Conservation (phyloP, 2,888 invertebrate genomes). For the Panzeria rudis region DNA sequence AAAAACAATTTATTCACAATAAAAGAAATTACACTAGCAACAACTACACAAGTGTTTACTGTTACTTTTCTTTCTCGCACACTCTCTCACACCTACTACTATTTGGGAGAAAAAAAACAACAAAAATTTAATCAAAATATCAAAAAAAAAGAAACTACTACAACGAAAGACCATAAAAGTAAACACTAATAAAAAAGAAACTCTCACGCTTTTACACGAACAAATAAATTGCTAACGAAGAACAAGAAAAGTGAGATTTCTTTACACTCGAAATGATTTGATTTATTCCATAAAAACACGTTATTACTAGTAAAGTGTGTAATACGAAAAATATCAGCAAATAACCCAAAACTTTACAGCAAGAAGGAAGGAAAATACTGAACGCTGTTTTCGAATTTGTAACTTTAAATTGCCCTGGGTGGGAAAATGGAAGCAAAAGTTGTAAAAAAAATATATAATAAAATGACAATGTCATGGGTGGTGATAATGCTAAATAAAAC, state of each 20-base stretch:
- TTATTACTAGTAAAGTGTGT: neutral
- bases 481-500: slow-evolving; percentile 34
- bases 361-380: neutral
- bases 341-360: neutral
- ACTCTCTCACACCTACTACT: neutral
- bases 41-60: neutral
- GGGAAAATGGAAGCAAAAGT: slow-evolving; percentile 14
- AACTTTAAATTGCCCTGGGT: slow-evolving; percentile 23
- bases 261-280: slow-evolving; percentile 51
- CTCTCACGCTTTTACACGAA: neutral
- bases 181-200: slow-evolving; percentile 16
- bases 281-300: slow-evolving; percentile 63
- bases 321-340: neutral
- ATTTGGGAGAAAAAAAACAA: neutral
- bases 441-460: neutral
- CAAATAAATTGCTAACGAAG: slow-evolving; percentile 9
- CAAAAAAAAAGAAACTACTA: neutral
- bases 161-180: neutral
- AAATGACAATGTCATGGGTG: slow-evolving; percentile 23
- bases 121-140: slow-evolving; percentile 20
- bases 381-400: slow-evolving; percentile 3
- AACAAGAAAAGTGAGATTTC: slow-evolving; percentile 14
- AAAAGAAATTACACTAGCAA: slow-evolving; percentile 14
- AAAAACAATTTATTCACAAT: slow-evolving; percentile 7
- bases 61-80: neutral